Percentiles rank a stretch among this genome's conserved stretches.
Evolutionary conservation across 2,888 invertebrate species (phyloP).

Genomic region (Gari tellinella): DNA sequence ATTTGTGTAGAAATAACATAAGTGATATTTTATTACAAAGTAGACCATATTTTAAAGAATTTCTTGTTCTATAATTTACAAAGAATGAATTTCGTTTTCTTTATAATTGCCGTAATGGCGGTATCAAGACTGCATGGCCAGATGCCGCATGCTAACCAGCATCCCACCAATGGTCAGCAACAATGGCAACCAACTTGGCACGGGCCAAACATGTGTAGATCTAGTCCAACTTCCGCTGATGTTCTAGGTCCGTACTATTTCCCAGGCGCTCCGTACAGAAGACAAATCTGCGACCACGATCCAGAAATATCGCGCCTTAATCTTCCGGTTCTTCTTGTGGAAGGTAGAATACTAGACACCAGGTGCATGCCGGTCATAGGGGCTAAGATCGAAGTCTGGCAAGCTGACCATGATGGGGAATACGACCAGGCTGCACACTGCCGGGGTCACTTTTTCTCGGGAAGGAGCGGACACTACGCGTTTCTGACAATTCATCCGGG

Average conservation of each 20-base stretch:
- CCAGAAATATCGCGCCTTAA: slow-evolving; percentile 7
- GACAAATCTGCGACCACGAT: slow-evolving; percentile 47
- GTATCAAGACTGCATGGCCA: no score
- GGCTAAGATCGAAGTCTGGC: slow-evolving; percentile 57
- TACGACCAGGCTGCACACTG: slow-evolving; percentile 49
- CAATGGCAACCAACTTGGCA: no score
- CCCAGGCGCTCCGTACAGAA: slow-evolving; percentile 44
- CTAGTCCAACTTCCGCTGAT: slow-evolving; percentile 54
- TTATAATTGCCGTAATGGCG: no score
- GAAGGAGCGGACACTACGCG: slow-evolving; percentile 46
- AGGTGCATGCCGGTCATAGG: slow-evolving; percentile 39
- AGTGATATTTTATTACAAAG: no score
- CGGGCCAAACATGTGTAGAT: slow-evolving; percentile 4
- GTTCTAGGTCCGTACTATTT: slow-evolving; percentile 60
- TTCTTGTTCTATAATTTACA: no score
- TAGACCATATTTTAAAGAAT: no score
- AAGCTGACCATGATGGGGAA: slow-evolving; percentile 56
- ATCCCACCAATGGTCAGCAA: no score
- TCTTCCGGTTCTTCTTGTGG: slow-evolving; percentile 46
- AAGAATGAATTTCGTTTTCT: no score
- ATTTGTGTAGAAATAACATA: no score
- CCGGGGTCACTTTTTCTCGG: slow-evolving; percentile 45
- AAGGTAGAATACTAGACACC: slow-evolving; percentile 47
- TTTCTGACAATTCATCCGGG: slow-evolving; percentile 58
- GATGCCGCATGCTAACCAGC: no score